Evolutionary conservation across 2,113 vertebrate species (phyloP).

Genomic region (Labeo rohita): DNA sequence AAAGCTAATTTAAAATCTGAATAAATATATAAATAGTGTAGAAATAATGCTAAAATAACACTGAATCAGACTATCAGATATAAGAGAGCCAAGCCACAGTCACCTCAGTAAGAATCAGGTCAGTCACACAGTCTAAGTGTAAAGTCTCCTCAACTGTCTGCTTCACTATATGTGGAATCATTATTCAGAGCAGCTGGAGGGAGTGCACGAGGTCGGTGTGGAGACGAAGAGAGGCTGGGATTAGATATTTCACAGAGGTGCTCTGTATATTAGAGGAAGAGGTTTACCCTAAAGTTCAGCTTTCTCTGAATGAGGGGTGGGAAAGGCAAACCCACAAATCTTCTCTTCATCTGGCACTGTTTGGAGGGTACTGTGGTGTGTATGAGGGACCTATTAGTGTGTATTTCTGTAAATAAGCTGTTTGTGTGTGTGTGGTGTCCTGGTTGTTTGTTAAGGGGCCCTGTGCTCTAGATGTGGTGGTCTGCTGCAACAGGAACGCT

Average conservation of each 20-base stretch:
- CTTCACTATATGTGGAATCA: constrained; percentile 11
- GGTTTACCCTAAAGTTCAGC: constrained; percentile 16
- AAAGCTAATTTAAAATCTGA: not conserved
- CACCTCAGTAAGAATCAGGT: not conserved
- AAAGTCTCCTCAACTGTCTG: not conserved
- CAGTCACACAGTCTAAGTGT: not conserved
- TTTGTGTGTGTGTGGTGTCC: constrained; percentile 28
- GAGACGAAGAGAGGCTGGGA: not conserved
- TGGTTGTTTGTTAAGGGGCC: constrained; percentile 54
- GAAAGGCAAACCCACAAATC: constrained; percentile 32
- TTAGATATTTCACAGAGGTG: constrained; percentile 18
- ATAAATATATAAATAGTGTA: not conserved
- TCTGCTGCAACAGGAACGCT: constrained; percentile 70
- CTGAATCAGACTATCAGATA: not conserved
- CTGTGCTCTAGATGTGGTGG: constrained; percentile 57
- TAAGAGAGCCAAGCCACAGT: not conserved
- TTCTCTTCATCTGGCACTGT: constrained; percentile 9
- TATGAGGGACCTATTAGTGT: not conserved
- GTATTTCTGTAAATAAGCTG: constrained; percentile 11
- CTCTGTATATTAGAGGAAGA: not conserved
- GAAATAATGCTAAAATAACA: not conserved
- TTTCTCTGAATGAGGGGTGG: constrained; percentile 3
- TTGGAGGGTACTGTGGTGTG: not conserved
- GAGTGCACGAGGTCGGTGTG: constrained; percentile 19
- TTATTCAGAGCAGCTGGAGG: constrained; percentile 11